These are phyloP conservation scores for Zoroaster sp. DNA, from an alignment of 53 echinoderm and acorn worm species.

Conservation along the genomic window DNA sequence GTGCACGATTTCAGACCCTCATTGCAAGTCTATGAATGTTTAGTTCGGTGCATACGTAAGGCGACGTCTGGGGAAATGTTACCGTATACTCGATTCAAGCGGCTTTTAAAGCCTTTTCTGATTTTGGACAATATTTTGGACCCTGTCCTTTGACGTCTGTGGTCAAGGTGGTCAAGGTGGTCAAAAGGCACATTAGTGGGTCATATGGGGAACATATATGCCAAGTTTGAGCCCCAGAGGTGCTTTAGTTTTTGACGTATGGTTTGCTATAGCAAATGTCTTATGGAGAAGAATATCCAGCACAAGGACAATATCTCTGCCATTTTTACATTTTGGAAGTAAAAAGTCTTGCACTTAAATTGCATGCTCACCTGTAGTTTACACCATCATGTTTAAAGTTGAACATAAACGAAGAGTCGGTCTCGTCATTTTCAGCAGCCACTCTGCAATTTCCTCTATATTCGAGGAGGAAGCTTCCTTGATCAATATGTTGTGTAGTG, in stretches of 20 bases:
- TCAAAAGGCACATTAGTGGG: neutral
- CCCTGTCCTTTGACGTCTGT: neutral
- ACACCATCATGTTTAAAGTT: neutral
- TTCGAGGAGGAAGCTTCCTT: too few relatives aligned
- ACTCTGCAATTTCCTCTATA: neutral
- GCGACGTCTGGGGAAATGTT: neutral
- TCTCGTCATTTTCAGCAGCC: neutral
- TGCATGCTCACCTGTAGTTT: slow-evolving; percentile 3
- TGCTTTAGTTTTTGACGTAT: neutral
- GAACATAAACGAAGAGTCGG: neutral
- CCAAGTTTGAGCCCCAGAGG: neutral
- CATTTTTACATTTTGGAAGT: neutral
- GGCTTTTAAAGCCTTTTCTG: neutral
- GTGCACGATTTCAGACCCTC: neutral
- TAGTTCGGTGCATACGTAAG: neutral
- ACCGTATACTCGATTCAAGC: neutral
- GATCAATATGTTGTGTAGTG: too few relatives aligned
- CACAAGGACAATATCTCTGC: neutral
- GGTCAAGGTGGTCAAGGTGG: neutral
- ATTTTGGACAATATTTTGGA: neutral
- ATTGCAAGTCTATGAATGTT: neutral
- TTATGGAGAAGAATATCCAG: neutral
- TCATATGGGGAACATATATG: neutral
- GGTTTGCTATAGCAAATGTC: neutral
- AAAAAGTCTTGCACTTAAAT: neutral